Evolutionary conservation across 1,140 invertebrate genomes (phyloP).

Genomic region (Rhopalosiphum padi): DNA sequence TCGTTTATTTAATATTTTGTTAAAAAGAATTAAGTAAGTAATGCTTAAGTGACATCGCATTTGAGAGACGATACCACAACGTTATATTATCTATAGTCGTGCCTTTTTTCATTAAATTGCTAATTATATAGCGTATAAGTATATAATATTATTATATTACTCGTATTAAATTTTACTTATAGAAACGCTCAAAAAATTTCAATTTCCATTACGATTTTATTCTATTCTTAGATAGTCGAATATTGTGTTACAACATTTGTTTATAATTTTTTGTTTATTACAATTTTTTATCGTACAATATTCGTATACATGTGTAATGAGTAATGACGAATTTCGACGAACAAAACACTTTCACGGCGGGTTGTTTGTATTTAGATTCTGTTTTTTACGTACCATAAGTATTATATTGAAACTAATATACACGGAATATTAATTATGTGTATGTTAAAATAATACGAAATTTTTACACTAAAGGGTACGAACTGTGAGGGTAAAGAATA

Average conservation of each 20-base stretch:
- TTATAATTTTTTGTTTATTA: constrained; percentile 30
- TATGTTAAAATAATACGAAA: constrained; percentile 8
- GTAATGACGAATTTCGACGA: constrained; percentile 45
- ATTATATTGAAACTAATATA: constrained; percentile 38
- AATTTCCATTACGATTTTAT: constrained; percentile 53
- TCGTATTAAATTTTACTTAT: constrained; percentile 52
- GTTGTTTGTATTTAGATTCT: constrained; percentile 37
- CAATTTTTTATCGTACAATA: constrained; percentile 5
- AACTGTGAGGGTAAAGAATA: constrained; percentile 51
- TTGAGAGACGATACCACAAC: not conserved
- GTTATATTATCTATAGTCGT: constrained; percentile 52
- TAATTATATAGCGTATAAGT: constrained; percentile 40
- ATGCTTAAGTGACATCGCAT: constrained; percentile 37
- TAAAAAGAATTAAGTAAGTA: constrained; percentile 37
- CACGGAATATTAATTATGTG: constrained; percentile 35
- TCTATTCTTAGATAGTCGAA: constrained; percentile 44
- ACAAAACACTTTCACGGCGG: constrained; percentile 37
- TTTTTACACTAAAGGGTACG: constrained; percentile 39
- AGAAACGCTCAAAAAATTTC: constrained; percentile 52
- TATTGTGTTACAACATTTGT: constrained; percentile 33
- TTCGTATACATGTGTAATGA: constrained; percentile 37
- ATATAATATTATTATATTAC: constrained; percentile 26
- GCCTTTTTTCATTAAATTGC: constrained; percentile 54
- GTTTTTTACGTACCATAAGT: constrained; percentile 44
- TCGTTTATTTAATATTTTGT: constrained; percentile 31